Percentiles rank a stretch among this genome's conserved stretches.
Conservation (phyloP, 35 echinoderm and acorn worm genomes). For the Ptychodera flava region DNA sequence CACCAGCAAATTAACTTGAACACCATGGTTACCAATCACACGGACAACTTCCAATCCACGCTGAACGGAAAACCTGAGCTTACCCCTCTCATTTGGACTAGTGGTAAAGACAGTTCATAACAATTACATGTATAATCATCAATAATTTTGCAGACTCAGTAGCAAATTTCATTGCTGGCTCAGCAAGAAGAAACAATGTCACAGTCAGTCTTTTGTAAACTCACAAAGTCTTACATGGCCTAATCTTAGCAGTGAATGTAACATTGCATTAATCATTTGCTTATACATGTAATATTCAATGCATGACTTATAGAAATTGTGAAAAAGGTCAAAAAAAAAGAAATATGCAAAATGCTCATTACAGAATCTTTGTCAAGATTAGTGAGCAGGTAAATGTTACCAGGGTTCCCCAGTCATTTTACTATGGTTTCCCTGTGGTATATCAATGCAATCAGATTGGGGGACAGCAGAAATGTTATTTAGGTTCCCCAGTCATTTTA, state of each 20-base stretch:
- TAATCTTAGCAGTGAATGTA: background rate
- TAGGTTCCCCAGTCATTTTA: too few relatives aligned
- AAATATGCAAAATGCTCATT: too few relatives aligned
- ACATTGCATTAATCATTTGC: background rate
- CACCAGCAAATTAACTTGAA: conserved; percentile 60
- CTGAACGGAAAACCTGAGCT: conserved; percentile 60
- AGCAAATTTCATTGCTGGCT: background rate
- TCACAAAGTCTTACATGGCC: background rate
- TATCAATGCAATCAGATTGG: too few relatives aligned
- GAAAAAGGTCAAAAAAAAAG: too few relatives aligned
- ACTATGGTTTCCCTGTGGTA: too few relatives aligned
- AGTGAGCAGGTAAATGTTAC: too few relatives aligned
- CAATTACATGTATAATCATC: background rate
- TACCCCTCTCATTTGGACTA: conserved; percentile 51
- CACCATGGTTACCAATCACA: conserved; percentile 59
- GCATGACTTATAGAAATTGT: too few relatives aligned
- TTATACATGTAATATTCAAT: too few relatives aligned
- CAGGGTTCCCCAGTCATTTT: too few relatives aligned
- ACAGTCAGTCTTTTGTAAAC: background rate
- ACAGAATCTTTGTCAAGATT: too few relatives aligned
- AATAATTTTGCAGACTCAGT: background rate
- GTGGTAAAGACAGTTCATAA: background rate
- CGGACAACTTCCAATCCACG: conserved; percentile 82
- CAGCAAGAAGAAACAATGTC: background rate
- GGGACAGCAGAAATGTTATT: too few relatives aligned